Evolutionary conservation across 1,140 invertebrate species (phyloP), one percentile per base, ranked within the genome.

Genomic region (Macrobrachium nipponense): DNA sequence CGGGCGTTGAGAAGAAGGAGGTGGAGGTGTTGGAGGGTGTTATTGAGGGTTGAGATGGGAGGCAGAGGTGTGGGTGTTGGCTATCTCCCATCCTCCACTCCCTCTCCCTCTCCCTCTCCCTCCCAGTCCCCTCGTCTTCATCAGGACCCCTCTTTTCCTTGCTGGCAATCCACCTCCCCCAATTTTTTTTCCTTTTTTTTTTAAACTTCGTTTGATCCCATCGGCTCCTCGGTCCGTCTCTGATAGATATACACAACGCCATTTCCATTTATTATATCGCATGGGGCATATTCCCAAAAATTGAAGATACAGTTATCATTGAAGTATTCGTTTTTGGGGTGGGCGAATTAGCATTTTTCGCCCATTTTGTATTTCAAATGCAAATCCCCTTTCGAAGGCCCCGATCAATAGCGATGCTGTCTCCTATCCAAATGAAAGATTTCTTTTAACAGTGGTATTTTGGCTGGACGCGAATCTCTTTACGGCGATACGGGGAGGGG

Each of bases 221-320:
- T 15, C 11, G 27, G 20, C 82, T 61, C 77, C 68, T 86, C 77
- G 77, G 77, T 61, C 72, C 64, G 75, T 44, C 62, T 59, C 75
- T 73, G 77, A 79, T 79, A 80, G 66, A 73, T 80, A 78, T 51
- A 51, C 51, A 51, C 51, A 51, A 51, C 84, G 36, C 78, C 84
- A 86, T 80, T 80, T 86, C 84, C 84, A 80, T 86, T 80, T 86
- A 86, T 86, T 86, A 86, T 86, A 80, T 86, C 84, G 84, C 80
- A 70, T 60, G 84, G 61, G 82, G 68, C 23, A 23, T 60, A 73
- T 80, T 86, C 78, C 84, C 80, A 62, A 86, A 85, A 86, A 86
- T 86, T 86, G 84, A 86, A 86, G 84, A 86, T 80, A 86, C 84
- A 86, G 84, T 86, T 86, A 86, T 86, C 84, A 86, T 80, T 86